Base-by-base conservation (phyloP, 2,888 invertebrate species). In the Itoplectis maculator region DNA sequence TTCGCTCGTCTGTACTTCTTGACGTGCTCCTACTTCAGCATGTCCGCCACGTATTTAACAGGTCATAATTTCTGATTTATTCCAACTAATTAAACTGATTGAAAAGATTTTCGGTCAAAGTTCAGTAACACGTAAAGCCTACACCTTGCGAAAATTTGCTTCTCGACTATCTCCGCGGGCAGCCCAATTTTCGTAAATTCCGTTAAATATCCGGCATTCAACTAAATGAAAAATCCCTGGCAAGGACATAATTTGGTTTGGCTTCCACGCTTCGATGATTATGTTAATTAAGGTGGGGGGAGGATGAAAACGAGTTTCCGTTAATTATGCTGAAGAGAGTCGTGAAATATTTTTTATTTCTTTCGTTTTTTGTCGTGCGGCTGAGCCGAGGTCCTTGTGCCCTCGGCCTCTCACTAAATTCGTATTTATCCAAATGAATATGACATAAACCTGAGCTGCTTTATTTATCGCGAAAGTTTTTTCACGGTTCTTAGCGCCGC, bases 391-490 rank as follows among this genome's bases (percentile, higher is more conserved):
- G 59, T 59, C 59, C 15, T 70, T 20, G 42, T 51, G 8, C 20
- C 42, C 54, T 18, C 47, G 54, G 20, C 15, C 61, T 70, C 70
- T 63, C 49, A 49, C 51, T 40, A 78, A 70, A 70, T 63, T 78
- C 47, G 11, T 73, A 49, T 79, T 79, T 40, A 66, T 73, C 45
- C 66, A 37, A 23, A 29, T 35, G 47, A 66, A 79, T 54, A 42
- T 20, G 54, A 49, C 49, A 37, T 45, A 37, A 47, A 20, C 45
- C 29, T n/a, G 66, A 37, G 42, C 18, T 37, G 70, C 66, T 72
- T 79, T 56, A 66, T 79, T 79, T 66, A 66, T 79, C 47, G 59
- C 72, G 18, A 49, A 73, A 54, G 78, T 79, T 68, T 68, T 42
- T 59, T 68, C n/a, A 29, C 37, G 15, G n/a, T 29, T 74, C 54